Evolutionary conservation across 2,113 vertebrate species (phyloP).

Genomic region (Halichoerus grypus): DNA sequence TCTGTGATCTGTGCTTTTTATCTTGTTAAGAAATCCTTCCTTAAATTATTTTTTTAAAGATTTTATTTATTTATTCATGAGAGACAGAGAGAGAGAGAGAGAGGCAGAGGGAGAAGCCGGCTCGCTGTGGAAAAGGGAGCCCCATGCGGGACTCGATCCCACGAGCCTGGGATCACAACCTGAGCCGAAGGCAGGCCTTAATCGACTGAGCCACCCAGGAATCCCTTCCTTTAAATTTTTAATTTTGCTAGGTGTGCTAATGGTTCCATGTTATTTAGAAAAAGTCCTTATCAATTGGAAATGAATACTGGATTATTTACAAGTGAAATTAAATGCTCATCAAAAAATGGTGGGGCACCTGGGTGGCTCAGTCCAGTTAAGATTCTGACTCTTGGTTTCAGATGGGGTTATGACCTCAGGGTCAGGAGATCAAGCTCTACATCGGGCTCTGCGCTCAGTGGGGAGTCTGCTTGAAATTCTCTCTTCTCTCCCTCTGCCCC

Average conservation of each 20-base stretch:
- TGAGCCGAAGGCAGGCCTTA: too few relatives aligned
- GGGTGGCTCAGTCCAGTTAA: background rate
- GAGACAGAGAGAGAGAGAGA: too few relatives aligned
- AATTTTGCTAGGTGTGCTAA: slow-evolving; percentile 8
- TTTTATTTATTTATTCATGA: too few relatives aligned
- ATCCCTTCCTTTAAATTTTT: background rate
- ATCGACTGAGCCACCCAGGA: too few relatives aligned
- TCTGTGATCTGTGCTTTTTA: background rate
- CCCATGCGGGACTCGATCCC: too few relatives aligned
- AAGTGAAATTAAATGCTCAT: slow-evolving; percentile 15
- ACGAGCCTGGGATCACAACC: too few relatives aligned
- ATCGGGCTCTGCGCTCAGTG: background rate
- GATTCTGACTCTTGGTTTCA: background rate
- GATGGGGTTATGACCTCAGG: background rate
- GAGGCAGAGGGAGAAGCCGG: too few relatives aligned
- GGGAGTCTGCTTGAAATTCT: background rate
- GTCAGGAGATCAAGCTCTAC: background rate
- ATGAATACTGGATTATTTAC: background rate
- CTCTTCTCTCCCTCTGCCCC: background rate
- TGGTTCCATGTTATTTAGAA: background rate
- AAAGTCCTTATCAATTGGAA: background rate
- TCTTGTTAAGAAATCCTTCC: background rate
- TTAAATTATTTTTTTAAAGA: background rate
- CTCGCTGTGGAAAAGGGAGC: too few relatives aligned
- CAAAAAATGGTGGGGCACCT: background rate